Base-by-base conservation (phyloP, 2,888 invertebrate species). In the Caenorhabditis wallacei region DNA sequence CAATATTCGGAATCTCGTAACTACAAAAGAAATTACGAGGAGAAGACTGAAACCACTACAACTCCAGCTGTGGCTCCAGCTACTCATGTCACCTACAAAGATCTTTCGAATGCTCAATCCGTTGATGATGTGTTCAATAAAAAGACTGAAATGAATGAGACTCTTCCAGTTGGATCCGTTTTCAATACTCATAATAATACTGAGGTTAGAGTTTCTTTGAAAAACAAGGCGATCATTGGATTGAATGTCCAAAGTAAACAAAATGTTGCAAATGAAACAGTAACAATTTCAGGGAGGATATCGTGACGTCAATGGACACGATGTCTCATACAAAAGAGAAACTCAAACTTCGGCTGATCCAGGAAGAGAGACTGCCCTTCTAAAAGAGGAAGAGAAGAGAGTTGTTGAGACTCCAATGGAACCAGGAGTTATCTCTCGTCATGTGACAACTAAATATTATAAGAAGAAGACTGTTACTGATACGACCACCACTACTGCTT, bases 401-500 rank as follows among this genome's bases (percentile, higher is more conserved):
- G 87, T 90, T 16, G 83, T 89, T 16, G 91, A 91, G 80, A 88
- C 89, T 40, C 89, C 88, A 22, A 59, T 90, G 57, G 89, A 90
- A 59, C 90, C 90, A 13, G 91, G 91, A 75, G 88, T 91, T 63
- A 88, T 91, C 59, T 88, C 89, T 16, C 84, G 90, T 59, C 90
- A 90, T 64, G 88, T 89, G 54, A 90, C 91, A n/a, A 91, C 91
- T 30, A 91, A 90, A 84, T 91, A 91, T 72, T 91, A 91, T 84
- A 91, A 91, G 84, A 91, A 91, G 88, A 90, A 91, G 85, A 91
- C 91, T 20, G 88, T 89, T 46, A 90, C 90, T 35, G 90, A 90
- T 66, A 87, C 89, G 24, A 88, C 88, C 16, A 89, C 89, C 18
- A 88, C 87, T 2, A 87, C 87, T 43, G 80, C 80, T 24, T 82